Percentiles rank a stretch among this genome's conserved stretches.
Conservation (phyloP, 1,140 invertebrate genomes). For the Phenacoccus solenopsis region DNA sequence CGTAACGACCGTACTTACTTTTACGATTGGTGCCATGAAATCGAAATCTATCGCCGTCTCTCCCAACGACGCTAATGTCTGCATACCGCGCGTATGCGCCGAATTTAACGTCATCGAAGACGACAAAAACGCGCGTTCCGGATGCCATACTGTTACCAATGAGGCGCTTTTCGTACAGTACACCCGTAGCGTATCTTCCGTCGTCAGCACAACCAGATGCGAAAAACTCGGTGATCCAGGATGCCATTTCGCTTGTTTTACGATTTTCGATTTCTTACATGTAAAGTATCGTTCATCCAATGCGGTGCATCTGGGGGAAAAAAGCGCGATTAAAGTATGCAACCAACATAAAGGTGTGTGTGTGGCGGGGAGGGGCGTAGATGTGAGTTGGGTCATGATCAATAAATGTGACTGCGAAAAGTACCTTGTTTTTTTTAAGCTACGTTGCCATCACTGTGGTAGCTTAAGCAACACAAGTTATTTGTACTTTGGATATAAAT, state of each 20-base stretch:
- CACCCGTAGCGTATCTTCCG: slow-evolving; percentile 46
- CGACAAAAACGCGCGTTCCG: slow-evolving; percentile 40
- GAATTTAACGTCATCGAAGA: slow-evolving; percentile 36
- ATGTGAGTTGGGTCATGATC: too few relatives aligned
- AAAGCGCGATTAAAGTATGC: too few relatives aligned
- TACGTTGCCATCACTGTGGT: too few relatives aligned
- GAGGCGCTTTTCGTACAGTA: slow-evolving; percentile 22
- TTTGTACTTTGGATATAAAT: too few relatives aligned
- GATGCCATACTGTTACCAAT: slow-evolving; percentile 40
- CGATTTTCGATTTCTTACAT: slow-evolving; percentile 32
- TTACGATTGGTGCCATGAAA: slow-evolving; percentile 45
- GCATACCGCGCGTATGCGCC: slow-evolving; percentile 27
- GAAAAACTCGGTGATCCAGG: slow-evolving; percentile 59
- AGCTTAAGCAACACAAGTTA: too few relatives aligned
- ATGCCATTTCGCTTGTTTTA: slow-evolving; percentile 61
- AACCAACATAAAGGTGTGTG: too few relatives aligned
- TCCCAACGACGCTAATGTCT: slow-evolving; percentile 50
- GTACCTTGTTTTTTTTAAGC: too few relatives aligned
- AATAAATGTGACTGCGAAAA: too few relatives aligned
- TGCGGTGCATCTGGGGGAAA: slow-evolving; percentile 39
- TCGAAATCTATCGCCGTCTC: slow-evolving; percentile 75
- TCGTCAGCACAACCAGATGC: slow-evolving; percentile 63
- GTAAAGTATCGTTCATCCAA: slow-evolving; percentile 48
- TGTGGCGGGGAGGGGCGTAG: too few relatives aligned
- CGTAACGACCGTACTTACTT: slow-evolving; percentile 9